A percentile compares a stretch with the other conserved stretches of the same genome.
Evolutionary conservation across 2,888 invertebrate genomes (phyloP).

Genomic region (Ypsolopha scabrella): DNA sequence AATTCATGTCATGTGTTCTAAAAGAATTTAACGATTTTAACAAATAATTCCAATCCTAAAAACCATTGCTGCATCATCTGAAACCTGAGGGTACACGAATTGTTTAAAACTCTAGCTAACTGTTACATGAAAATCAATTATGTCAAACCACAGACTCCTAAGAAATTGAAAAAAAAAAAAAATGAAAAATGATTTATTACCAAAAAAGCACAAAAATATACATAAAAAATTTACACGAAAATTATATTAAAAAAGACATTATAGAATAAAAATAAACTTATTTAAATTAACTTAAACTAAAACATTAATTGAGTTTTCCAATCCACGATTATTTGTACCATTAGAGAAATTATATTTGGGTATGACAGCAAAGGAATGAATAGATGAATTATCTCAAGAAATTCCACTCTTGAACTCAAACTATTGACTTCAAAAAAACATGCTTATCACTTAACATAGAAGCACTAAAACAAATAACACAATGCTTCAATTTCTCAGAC

Average conservation of each 20-base stretch:
- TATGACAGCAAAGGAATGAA: constrained; percentile 7
- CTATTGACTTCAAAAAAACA: constrained; percentile 8
- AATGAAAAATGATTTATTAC: no score
- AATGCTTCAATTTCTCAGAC: constrained; percentile 11
- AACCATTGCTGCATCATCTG: constrained; percentile 8
- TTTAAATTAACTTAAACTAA: no score
- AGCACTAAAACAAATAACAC: constrained; percentile 10
- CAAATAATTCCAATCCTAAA: constrained; percentile 1
- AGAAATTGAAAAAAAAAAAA: no score
- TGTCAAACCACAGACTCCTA: constrained; percentile 8
- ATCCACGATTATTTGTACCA: constrained; percentile 10
- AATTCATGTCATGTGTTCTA: constrained; percentile 11
- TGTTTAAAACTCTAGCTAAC: constrained; percentile 5
- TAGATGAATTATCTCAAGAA: constrained; percentile 11
- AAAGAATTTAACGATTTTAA: constrained; percentile 5
- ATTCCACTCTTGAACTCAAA: constrained; percentile 8
- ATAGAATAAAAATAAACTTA: no score
- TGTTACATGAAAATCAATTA: constrained; percentile 7
- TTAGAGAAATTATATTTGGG: constrained; percentile 13
- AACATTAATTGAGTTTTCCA: constrained; percentile 10
- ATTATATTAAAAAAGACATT: no score
- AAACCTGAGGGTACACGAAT: constrained; percentile 10
- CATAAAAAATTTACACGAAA: no score
- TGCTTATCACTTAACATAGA: constrained; percentile 12
- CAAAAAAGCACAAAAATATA: no score